Evolutionary conservation across 1,140 invertebrate species (phyloP).

Genomic region (Archegozetes longisetosus): DNA sequence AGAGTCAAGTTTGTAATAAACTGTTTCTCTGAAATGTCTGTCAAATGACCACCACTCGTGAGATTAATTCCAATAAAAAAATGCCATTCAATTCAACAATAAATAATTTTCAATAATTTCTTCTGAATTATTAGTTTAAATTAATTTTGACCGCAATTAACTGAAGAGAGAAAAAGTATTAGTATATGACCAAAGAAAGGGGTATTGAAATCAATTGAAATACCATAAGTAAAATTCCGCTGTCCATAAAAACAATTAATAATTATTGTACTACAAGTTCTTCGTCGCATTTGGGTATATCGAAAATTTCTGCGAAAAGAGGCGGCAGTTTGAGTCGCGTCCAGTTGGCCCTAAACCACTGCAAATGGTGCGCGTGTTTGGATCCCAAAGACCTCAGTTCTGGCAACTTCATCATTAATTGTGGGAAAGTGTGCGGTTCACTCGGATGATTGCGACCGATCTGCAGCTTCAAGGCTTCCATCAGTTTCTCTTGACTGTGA

Average conservation of each 20-base stretch:
- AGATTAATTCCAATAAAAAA: too few species aligned
- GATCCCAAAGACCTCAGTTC: constrained; percentile 65
- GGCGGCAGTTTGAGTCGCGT: constrained; percentile 58
- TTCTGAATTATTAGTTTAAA: too few species aligned
- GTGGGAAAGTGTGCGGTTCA: constrained; percentile 45
- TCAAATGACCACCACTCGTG: too few species aligned
- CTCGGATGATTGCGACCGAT: constrained; percentile 39
- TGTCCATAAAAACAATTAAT: not conserved
- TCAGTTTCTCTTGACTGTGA: constrained; percentile 55
- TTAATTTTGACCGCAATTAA: too few species aligned
- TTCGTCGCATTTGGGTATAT: constrained; percentile 81
- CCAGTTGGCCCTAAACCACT: constrained; percentile 83
- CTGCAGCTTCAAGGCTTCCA: constrained; percentile 66
- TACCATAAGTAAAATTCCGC: not conserved
- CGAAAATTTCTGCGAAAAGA: constrained; percentile 90
- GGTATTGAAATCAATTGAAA: too few species aligned
- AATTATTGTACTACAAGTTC: constrained; percentile 26
- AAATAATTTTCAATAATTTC: too few species aligned
- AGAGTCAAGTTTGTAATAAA: too few species aligned
- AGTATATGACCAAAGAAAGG: too few species aligned
- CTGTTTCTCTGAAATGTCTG: too few species aligned
- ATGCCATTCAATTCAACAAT: too few species aligned
- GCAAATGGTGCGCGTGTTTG: constrained; percentile 64
- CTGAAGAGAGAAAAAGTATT: too few species aligned
- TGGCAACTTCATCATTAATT: constrained; percentile 50